Base-by-base conservation (phyloP, 2,888 invertebrate species). In the Leucophenga maculata region DNA sequence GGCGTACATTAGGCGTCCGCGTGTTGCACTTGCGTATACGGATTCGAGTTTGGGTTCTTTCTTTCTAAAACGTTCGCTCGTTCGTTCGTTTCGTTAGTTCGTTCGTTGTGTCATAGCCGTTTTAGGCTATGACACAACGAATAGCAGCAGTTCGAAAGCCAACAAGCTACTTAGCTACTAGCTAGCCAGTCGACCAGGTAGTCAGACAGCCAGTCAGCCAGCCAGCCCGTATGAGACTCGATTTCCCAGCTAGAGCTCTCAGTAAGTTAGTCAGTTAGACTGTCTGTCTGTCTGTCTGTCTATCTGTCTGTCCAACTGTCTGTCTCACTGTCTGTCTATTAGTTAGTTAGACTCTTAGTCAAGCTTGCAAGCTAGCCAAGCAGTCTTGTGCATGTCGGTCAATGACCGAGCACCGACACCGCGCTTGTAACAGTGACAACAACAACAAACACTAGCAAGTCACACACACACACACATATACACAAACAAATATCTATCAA, bases 51-150 rank as follows among this genome's bases (percentile, higher is more conserved):
- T 72, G 72, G 75, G 70, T 69, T 72, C 65, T 20, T 67, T 75
- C 39, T 39, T 6, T 8, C 39, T 39, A 11, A 39, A 39, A 8
- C 39, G 3, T 39, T 6, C 39, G 11, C 8, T 6, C 26, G 4
- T 26, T 3, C 3, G 46, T n/a, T 4, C 13, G 46, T 46, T n/a
- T 46, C 14, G 46, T 14, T 46, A 4, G 46, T 46, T 46, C 14
- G 46, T 46, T 46, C 16, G 16, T 50, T 50, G 69, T 70, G 79
- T 78, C 70, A 79, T 77, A 79, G 80, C 80, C 77, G 79, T 78
- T 78, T 79, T 79, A 75, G 79, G 79, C 78, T n/a, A n/a, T n/a
- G n/a, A n/a, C n/a, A n/a, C n/a, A n/a, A n/a, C 78, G 79, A 74
- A 54, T 55, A 39, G 66, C 66, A 54, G 52, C 50, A 39, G 52